These are phyloP conservation scores for Dromococcyx pavoninus DNA, from an alignment of 2,797 vertebrate species.

Conservation along the genomic window DNA sequence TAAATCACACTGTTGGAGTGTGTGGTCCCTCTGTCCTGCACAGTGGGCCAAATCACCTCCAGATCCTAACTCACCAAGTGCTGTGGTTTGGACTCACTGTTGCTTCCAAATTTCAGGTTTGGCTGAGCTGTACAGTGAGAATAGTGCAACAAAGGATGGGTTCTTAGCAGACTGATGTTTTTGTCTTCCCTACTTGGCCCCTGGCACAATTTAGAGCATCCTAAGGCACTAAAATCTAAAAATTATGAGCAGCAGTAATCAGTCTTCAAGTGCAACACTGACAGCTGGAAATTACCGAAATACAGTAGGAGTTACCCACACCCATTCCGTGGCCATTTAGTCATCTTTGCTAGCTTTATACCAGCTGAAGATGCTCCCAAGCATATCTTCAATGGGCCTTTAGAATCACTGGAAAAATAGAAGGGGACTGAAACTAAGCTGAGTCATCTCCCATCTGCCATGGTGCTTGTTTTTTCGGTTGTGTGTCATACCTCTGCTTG, in stretches of 20 bases:
- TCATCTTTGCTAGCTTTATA: neutral
- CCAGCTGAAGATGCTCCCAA: neutral
- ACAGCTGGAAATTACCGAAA: neutral
- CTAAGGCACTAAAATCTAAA: neutral
- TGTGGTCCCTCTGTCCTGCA: neutral
- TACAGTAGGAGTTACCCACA: neutral
- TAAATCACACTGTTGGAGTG: neutral
- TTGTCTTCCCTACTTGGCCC: neutral
- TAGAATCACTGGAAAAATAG: neutral
- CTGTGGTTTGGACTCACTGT: neutral
- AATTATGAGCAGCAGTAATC: neutral
- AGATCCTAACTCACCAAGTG: neutral
- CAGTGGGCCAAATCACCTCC: neutral
- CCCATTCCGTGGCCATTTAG: neutral
- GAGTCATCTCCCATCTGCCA: neutral
- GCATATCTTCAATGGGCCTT: neutral
- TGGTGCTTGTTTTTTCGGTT: neutral
- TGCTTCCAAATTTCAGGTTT: conserved; percentile 31
- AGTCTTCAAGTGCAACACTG: neutral
- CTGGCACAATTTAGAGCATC: neutral
- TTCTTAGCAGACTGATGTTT: neutral
- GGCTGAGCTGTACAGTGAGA: neutral
- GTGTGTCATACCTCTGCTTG: neutral
- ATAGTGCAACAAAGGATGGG: neutral
- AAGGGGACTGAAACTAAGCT: neutral